A percentile compares a stretch with the other conserved stretches of the same genome.
phyloP scores from a whole-genome alignment of 1,140 invertebrate genomes.

The Drosophila rufa region DNA sequence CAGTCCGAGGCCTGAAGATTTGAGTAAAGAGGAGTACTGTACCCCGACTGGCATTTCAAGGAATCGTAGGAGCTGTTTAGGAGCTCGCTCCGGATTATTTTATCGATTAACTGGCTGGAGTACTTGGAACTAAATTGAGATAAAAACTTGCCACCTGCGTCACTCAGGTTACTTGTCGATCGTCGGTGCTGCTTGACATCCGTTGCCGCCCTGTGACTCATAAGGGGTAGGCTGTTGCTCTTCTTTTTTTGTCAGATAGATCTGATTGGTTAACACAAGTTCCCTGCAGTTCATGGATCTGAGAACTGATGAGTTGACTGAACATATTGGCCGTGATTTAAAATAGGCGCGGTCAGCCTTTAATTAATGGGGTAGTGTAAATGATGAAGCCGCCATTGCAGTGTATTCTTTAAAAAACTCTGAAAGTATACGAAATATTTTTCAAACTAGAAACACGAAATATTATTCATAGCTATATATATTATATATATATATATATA shows the following conservation, averaged over 20 bases:
- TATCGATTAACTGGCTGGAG: conserved; percentile 74
- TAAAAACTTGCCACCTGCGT: conserved; percentile 66
- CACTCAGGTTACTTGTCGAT: conserved; percentile 61
- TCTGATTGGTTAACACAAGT: background rate
- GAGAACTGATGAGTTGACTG: background rate
- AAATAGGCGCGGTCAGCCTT: background rate
- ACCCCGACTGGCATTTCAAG: conserved; percentile 55
- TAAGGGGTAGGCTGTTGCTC: conserved; percentile 64
- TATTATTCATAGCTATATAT: too few relatives aligned
- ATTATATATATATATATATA: too few relatives aligned
- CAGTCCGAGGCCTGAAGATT: conserved; percentile 48
- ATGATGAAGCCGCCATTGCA: background rate
- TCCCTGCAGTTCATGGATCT: background rate
- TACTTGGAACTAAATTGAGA: conserved; percentile 63
- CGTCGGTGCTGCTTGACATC: conserved; percentile 49
- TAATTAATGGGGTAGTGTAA: too few relatives aligned
- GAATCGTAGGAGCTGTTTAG: conserved; percentile 70
- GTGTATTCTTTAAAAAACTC: background rate
- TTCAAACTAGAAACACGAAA: too few relatives aligned
- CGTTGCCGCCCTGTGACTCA: conserved; percentile 41
- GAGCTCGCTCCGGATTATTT: conserved; percentile 70
- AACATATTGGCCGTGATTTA: background rate
- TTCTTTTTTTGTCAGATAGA: conserved; percentile 44
- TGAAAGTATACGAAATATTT: background rate
- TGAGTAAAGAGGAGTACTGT: conserved; percentile 34